phyloP scores from a whole-genome alignment of 2,797 vertebrate genomes.

The Scleropages formosus region DNA sequence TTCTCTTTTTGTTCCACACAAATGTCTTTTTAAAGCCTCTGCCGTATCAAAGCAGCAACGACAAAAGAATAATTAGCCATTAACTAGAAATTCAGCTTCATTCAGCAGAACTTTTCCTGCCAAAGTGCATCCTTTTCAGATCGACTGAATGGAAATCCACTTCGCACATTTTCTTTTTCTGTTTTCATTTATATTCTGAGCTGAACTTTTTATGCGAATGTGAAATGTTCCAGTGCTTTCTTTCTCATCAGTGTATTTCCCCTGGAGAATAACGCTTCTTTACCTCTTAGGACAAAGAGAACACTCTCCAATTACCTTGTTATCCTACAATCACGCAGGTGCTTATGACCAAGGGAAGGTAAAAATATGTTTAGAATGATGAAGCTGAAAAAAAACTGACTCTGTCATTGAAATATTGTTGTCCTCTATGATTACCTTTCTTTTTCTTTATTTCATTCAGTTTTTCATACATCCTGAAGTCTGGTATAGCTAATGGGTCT shows the following conservation, averaged over 20 bases:
- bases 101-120: not conserved
- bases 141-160: not conserved
- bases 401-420: not conserved
- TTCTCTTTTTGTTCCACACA: no score
- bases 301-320: not conserved
- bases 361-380: not conserved
- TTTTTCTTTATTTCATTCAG: not conserved
- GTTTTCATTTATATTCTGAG: no score
- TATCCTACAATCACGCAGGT: not conserved
- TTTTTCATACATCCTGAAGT: conserved; percentile 1
- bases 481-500: not conserved
- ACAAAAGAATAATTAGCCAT: no score
- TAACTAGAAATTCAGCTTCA: not conserved
- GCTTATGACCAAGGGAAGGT: not conserved
- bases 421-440: not conserved
- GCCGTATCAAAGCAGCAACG: no score
- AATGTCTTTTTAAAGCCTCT: no score
- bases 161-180: no score
- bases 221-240: not conserved
- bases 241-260: not conserved
- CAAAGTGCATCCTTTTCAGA: not conserved
- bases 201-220: no score
- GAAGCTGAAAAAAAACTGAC: not conserved
- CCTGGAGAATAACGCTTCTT: not conserved
- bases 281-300: not conserved